Conservation (phyloP, 2,113 vertebrate species). For the Lagenorhynchus albirostris region DNA sequence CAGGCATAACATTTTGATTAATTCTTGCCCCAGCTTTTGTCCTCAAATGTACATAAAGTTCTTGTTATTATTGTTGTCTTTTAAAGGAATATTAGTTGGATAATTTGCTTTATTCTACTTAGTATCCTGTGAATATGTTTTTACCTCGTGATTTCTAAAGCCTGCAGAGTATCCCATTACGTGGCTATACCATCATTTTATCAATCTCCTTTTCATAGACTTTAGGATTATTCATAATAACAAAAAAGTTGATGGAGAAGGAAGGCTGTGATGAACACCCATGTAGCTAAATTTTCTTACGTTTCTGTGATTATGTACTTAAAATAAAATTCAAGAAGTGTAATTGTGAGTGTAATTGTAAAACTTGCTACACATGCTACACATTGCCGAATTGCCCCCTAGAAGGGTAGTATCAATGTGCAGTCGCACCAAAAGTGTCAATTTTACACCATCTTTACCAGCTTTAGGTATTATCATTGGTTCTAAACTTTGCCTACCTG, state of each 20-base stretch:
- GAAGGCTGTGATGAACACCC: not conserved
- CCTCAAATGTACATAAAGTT: not conserved
- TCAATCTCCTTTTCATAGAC: not conserved
- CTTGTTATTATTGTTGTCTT: not conserved
- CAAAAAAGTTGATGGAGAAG: not conserved
- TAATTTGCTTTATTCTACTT: not conserved
- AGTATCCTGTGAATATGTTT: not conserved
- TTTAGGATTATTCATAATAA: not conserved
- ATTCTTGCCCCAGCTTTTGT: not conserved
- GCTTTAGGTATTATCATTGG: not conserved
- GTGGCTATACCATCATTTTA: not conserved
- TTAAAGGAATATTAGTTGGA: not conserved
- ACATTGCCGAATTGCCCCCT: not conserved
- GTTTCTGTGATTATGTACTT: not conserved
- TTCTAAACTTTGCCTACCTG: not conserved
- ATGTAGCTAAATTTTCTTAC: not conserved
- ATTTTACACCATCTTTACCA: not conserved
- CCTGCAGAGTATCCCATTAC: not conserved
- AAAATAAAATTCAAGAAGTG: not conserved
- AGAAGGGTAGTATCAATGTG: not conserved
- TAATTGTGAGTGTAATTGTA: not conserved
- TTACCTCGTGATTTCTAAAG: not conserved
- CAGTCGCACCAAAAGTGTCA: not conserved
- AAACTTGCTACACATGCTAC: not conserved
- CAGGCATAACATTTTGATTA: not conserved